Evolutionary conservation across 1,140 invertebrate species (phyloP), one percentile per base, ranked within the genome.

Genomic region (Bombus waltoni): DNA sequence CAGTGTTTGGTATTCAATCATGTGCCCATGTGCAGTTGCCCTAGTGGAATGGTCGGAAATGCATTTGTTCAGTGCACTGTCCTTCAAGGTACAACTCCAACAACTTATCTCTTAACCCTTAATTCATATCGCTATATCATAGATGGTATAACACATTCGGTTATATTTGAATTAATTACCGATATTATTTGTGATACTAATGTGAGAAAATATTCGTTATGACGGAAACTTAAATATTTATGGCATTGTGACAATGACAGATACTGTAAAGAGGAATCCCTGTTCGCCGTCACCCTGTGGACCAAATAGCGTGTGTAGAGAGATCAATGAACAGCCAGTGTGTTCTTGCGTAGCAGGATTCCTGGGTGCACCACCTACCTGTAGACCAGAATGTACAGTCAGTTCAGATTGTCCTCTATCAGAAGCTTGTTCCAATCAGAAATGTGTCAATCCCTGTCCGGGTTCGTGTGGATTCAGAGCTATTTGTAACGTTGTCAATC

Each of bases 1-100:
- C 96, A 97, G 89, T 98, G 97, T 93, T 95, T 95, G 59, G 97
- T 98, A 47, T 94, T 96, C 72, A 97, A 97, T 94, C 97, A 98
- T 89, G 95, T 96, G 68, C 97, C 97, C 22, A 96, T 96, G 87
- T 98, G 97, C 92, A 95, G 95, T 77, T 98, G 97, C 92, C 93
- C 96, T 71, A 94, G 95, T 38, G 97, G 97, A 59, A 98, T 96
- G 92, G 96, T 96, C 32, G 97, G 97, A 89, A 97, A 97, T 95
- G 96, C 97, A n/a, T 97, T 97, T 89, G 89, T 91, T 62, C 87
- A 81, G 38, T 91, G 90, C 81, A 57, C 74, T 59, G 38, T 73
- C 6, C 4, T 73, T 8, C 94, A 96, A 89, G 97, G 97, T 91
- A 90, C 28, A 73, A 40, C 8, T 15, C 71, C 3, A 42, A 10